Percentiles rank a stretch among this genome's conserved stretches.
These are phyloP conservation scores for Callimorpha dominula DNA, from an alignment of 2,888 invertebrate genomes.

Conservation along the genomic window DNA sequence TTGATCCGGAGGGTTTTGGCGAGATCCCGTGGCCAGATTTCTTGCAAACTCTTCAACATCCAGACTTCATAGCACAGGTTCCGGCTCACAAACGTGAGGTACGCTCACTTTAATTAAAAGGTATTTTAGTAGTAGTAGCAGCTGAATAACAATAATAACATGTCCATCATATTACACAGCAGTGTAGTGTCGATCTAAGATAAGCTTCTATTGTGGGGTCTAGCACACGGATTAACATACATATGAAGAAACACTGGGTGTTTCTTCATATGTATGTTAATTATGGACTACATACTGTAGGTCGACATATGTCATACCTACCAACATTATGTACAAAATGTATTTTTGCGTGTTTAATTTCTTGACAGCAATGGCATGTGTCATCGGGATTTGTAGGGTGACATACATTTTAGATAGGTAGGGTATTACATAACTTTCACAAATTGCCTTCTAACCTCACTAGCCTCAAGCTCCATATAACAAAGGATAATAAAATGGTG, in stretches of 20 bases:
- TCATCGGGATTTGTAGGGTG: neutral
- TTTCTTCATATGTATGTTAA: no score
- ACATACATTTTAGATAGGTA: no score
- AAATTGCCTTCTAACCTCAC: no score
- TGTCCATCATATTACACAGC: no score
- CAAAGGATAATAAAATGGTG: no score
- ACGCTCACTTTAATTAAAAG: constrained; percentile 35
- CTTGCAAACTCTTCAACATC: constrained; percentile 90
- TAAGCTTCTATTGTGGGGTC: neutral
- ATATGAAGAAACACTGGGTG: no score
- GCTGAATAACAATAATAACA: neutral
- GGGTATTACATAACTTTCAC: neutral
- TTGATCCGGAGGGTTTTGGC: constrained; percentile 97
- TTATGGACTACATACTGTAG: no score
- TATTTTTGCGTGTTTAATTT: neutral
- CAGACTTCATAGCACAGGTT: constrained; percentile 92
- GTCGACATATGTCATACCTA: no score
- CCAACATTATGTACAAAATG: neutral
- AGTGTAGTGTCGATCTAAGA: neutral
- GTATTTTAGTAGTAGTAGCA: neutral
- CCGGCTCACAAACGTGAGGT: constrained; percentile 92
- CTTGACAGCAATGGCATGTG: neutral
- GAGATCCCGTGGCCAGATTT: constrained; percentile 96
- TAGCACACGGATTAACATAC: neutral
- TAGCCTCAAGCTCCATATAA: no score